These are phyloP conservation scores for Melospiza georgiana DNA, from an alignment of 2,113 vertebrate genomes.

Conservation along the genomic window DNA sequence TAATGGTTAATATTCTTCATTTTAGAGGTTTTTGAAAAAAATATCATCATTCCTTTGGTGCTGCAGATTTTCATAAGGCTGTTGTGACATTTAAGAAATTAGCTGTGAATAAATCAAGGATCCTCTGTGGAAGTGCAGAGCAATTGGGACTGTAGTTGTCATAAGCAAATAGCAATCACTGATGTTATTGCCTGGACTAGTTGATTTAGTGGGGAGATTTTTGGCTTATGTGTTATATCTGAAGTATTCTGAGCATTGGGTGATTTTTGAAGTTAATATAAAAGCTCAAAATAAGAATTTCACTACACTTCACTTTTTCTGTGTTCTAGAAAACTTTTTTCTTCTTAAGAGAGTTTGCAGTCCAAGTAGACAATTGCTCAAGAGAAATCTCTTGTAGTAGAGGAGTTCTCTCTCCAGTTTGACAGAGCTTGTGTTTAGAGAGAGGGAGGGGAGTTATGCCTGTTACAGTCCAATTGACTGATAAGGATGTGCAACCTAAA, in stretches of 20 bases:
- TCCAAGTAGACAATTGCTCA: not conserved
- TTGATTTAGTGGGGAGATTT: not conserved
- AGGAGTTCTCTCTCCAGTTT: not conserved
- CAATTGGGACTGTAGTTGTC: not conserved
- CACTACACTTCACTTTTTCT: not conserved
- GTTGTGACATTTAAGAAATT: conserved; percentile 11
- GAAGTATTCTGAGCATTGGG: not conserved
- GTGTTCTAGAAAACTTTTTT: not conserved
- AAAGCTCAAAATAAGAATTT: not conserved
- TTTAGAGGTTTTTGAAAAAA: not conserved
- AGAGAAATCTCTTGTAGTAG: not conserved
- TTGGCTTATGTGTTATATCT: not conserved
- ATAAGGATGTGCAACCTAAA: not conserved
- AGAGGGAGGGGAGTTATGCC: not conserved
- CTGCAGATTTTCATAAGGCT: not conserved
- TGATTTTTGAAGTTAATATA: not conserved
- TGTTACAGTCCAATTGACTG: not conserved
- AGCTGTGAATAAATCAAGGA: not conserved
- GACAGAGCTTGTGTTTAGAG: not conserved
- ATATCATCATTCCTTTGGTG: not conserved
- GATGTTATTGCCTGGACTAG: not conserved
- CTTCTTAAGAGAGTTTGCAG: not conserved
- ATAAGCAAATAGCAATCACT: not conserved
- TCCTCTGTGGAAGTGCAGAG: not conserved
- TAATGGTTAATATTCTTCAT: not conserved